Evolutionary conservation across 2,888 invertebrate species (phyloP), one percentile per base, ranked within the genome.

Genomic region (Eilema depressum): DNA sequence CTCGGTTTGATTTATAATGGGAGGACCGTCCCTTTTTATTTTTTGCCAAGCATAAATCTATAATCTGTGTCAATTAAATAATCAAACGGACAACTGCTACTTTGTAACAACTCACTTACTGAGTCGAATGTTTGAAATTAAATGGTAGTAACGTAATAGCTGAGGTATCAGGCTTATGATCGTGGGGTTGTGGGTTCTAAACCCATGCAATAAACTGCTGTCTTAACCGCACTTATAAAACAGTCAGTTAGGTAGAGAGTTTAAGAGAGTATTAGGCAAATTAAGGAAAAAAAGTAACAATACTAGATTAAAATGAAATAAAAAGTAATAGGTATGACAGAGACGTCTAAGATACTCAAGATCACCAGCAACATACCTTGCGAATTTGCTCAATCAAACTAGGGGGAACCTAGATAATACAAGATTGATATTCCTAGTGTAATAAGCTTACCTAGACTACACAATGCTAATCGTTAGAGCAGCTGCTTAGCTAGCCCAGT

Each of bases 41-140:
- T 56, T 68, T 61, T 69, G 60, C 53, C 8, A 25, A 59, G 12
- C 64, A 26, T 25, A 61, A 28, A 64, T 17, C 12, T 37, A 25
- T 62, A 63, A 66, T 65, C 25, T 69, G 20, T 69, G 53, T 69
- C 60, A 65, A 69, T 65, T 60, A 69, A 33, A 69, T 69, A 33
- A 53, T 61, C 41, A 47, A 70, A 23, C 57, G 17, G 30, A 23
- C 30, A 64, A 28, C 33, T 56, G 69, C 61, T 61, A 65, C 53
- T 56, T 25, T 30, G 26, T 17, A 20, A 25, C 33, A 63, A n/a
- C 25, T 56, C 30, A 61, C 28, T 61, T 61, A 53, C 53, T 53
- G n/a, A 53, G 53, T 41, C 17, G 41, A n/a, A n/a, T n/a, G 53
- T 53, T n/a, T 17, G 10, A 53, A 53, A 53, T 53, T 53, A 53